Evolutionary conservation across 2,113 vertebrate species (phyloP).

Genomic region (Laticauda laticaudata): DNA sequence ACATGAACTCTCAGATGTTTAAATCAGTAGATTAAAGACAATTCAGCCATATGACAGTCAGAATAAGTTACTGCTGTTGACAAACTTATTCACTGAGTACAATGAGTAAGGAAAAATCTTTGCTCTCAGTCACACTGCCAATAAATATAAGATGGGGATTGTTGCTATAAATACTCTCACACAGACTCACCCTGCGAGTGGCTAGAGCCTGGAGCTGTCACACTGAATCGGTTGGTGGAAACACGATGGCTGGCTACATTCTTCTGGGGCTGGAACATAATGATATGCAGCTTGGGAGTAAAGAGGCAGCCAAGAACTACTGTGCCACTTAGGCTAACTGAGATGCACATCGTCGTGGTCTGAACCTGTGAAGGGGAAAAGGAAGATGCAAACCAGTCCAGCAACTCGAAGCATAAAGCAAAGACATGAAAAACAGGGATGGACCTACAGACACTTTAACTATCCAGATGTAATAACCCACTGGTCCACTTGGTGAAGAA

Average conservation of each 20-base stretch:
- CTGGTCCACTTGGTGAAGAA: background rate
- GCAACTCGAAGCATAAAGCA: background rate
- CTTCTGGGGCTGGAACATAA: conserved; percentile 98
- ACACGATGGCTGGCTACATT: conserved; percentile 87
- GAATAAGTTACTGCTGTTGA: background rate
- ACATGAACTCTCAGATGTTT: background rate
- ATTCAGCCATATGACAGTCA: background rate
- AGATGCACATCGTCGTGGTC: conserved; percentile 98
- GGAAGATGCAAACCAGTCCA: conserved; percentile 16
- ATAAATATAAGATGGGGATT: background rate
- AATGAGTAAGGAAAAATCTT: background rate
- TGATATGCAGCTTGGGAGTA: conserved; percentile 94
- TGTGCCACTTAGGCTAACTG: conserved; percentile 93
- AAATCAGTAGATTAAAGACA: background rate
- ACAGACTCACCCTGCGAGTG: conserved; percentile 79
- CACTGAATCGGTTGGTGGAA: conserved; percentile 84
- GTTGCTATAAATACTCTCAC: background rate
- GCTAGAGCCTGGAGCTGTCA: conserved; percentile 79
- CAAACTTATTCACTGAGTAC: background rate
- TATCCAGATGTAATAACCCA: background rate
- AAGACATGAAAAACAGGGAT: background rate
- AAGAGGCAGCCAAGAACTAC: conserved; percentile 96
- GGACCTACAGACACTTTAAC: background rate
- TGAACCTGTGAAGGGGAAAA: conserved; percentile 81
- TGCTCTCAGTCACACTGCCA: background rate